Percentiles rank a stretch among this genome's conserved stretches.
phyloP scores from a whole-genome alignment of 2,888 invertebrate species.

The Zaprionus obscuricornis region DNA sequence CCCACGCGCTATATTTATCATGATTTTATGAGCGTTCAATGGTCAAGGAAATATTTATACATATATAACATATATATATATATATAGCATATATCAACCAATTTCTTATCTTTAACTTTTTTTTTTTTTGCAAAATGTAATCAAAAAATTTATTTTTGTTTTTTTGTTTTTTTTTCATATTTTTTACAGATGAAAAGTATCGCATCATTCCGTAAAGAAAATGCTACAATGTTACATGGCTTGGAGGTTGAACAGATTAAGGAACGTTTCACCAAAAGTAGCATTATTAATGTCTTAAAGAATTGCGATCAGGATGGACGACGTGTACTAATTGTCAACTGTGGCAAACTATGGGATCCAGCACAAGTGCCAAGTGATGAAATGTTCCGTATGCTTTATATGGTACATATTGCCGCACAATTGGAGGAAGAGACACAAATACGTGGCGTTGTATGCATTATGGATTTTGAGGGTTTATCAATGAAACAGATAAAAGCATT shows the following conservation, averaged over 20 bases:
- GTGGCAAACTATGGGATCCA: slow-evolving; percentile 91
- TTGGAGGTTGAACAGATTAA: slow-evolving; percentile 88
- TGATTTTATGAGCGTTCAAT: slow-evolving; percentile 55
- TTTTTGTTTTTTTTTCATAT: too few relatives aligned
- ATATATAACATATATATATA: too few relatives aligned
- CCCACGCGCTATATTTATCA: slow-evolving; percentile 36
- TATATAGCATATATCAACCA: too few relatives aligned
- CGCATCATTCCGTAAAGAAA: slow-evolving; percentile 90
- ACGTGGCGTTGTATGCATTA: slow-evolving; percentile 91
- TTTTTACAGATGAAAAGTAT: slow-evolving; percentile 89
- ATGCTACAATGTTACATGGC: slow-evolving; percentile 87
- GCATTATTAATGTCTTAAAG: slow-evolving; percentile 90
- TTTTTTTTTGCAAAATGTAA: too few relatives aligned
- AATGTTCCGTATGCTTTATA: slow-evolving; percentile 90
- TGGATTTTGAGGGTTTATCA: slow-evolving; percentile 91
- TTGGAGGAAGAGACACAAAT: slow-evolving; percentile 91
- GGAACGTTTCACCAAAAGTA: slow-evolving; percentile 87
- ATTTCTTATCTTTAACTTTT: too few relatives aligned
- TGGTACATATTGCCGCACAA: slow-evolving; percentile 91
- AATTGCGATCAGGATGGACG: slow-evolving; percentile 90
- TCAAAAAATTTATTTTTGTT: too few relatives aligned
- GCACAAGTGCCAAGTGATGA: slow-evolving; percentile 89
- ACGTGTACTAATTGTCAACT: slow-evolving; percentile 89
- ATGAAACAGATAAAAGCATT: slow-evolving; percentile 89
- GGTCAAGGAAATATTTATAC: slow-evolving; percentile 29